A percentile compares a stretch with the other conserved stretches of the same genome.
These are phyloP conservation scores for Brachionus rubens DNA, from an alignment of 1,140 invertebrate genomes.

Conservation along the genomic window DNA sequence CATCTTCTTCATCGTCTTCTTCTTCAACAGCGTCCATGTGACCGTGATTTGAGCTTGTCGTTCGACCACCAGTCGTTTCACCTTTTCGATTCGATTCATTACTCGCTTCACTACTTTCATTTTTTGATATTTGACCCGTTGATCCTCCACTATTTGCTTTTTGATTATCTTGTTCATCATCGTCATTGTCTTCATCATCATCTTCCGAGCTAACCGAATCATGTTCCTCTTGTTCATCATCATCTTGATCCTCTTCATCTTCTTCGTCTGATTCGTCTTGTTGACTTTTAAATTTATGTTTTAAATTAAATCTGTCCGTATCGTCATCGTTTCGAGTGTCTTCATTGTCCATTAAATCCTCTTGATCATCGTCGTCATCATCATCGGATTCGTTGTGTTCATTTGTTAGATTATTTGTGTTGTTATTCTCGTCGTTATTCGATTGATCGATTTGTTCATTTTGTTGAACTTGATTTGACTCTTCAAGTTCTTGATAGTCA, in stretches of 20 bases:
- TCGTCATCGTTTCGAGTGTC: background rate
- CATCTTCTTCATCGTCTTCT: background rate
- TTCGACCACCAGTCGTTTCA: background rate
- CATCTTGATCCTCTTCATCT: conserved; percentile 15
- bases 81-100: background rate
- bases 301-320: background rate
- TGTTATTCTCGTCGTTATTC: conserved; percentile 14
- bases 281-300: background rate
- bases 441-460: background rate
- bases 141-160: too few relatives aligned
- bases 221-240: conserved; percentile 4
- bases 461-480: background rate
- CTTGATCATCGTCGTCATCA: background rate
- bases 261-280: background rate
- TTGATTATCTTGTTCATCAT: background rate
- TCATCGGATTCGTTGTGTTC: conserved; percentile 39
- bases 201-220: background rate
- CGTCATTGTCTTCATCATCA: conserved; percentile 2
- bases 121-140: too few relatives aligned
- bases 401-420: conserved; percentile 6
- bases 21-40: background rate
- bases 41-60: background rate
- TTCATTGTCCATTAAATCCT: background rate
- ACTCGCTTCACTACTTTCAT: background rate
- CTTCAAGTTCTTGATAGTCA: background rate